Evolutionary conservation across 2,888 invertebrate species (phyloP), one percentile per base, ranked within the genome.

Genomic region (Dolichopus griseipennis): DNA sequence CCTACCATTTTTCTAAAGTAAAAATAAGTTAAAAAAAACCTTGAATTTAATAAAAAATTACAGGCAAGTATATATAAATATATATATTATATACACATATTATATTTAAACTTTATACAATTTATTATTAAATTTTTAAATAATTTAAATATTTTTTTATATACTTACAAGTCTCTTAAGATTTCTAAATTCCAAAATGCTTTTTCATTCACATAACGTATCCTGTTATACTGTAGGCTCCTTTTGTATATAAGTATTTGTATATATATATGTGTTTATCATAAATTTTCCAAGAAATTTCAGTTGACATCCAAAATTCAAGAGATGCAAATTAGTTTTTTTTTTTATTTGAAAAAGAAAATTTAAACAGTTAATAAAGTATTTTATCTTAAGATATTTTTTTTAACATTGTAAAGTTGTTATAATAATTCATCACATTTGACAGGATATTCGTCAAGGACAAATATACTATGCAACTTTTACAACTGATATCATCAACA

Each of bases 161-260:
- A 73, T 78, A 83, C 84, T 85, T 78, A 86, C 86, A 86, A 77
- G 74, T 85, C 84, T 68, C 77, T 73, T 22, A 86, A 78, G 65
- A 80, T 75, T 15, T 72, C 72, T 64, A 83, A 74, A 72, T 80
- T 80, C 68, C 73, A 75, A 75, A 86, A 85, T 37, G 84, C 83
- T 63, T 75, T 75, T 66, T 79, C 75, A 70, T 82, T 79, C 68
- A 86, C 82, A 65, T 76, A 76, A 27, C 74, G 73, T 69, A 85
- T 82, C 64, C 74, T 74, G 75, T 86, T 86, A 70, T 76, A 75
- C 71, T 76, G 76, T 34, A 81, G 73, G 73, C 79, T 77, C 64
- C 80, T 80, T 72, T 41, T n/a, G n/a, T n/a, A n/a, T n/a, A n/a
- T n/a, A n/a, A 6, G 18, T 52, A 18, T 18, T 9, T 41, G 6